These are phyloP conservation scores for Chelonoidis abingdonii DNA, from an alignment of 2,113 vertebrate genomes.

Conservation along the genomic window DNA sequence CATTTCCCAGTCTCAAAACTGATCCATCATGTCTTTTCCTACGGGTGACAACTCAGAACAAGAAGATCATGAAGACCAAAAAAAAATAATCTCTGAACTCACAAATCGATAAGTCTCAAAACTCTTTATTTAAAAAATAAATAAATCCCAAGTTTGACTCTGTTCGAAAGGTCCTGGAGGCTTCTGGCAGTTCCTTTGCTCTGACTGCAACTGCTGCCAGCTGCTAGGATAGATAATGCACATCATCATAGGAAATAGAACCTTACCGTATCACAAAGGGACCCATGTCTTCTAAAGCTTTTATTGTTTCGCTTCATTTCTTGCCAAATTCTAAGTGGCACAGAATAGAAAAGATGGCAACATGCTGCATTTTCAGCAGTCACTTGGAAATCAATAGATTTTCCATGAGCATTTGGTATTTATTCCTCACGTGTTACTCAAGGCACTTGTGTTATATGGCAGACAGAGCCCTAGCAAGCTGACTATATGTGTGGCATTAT, in stretches of 20 bases:
- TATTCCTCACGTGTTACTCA: background rate
- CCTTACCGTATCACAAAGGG: background rate
- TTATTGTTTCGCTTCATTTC: background rate
- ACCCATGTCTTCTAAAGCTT: background rate
- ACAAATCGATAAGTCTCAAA: background rate
- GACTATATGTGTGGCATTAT: background rate
- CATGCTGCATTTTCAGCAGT: accelerated
- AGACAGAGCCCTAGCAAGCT: background rate
- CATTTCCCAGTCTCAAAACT: accelerated
- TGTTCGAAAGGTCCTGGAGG: accelerated
- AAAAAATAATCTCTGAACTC: background rate
- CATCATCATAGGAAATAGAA: background rate
- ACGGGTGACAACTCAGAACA: background rate
- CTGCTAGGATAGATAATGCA: background rate
- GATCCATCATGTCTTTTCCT: background rate
- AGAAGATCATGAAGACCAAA: background rate
- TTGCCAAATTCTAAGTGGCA: background rate
- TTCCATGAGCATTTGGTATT: background rate
- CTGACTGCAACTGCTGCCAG: background rate
- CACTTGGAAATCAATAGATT: background rate
- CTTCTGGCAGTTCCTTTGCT: background rate
- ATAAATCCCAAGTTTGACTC: background rate
- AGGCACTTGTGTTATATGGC: background rate
- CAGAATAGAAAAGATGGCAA: accelerated
- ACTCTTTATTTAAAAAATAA: accelerated